Evolutionary conservation across 1,140 invertebrate species (phyloP).

Genomic region (Rhagoletis zephyria): DNA sequence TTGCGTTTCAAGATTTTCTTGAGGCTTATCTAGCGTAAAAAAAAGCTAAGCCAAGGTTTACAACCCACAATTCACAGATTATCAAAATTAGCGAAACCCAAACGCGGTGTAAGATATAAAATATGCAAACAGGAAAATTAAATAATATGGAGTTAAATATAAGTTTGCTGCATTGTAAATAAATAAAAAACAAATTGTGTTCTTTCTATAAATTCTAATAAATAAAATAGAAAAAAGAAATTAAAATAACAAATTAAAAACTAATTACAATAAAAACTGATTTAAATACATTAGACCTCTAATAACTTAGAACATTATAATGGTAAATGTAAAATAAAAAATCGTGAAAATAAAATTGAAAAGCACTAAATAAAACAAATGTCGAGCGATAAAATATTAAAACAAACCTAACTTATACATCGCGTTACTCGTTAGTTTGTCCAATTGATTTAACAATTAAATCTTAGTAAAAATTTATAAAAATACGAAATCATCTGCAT

Average conservation of each 20-base stretch:
- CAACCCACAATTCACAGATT: no score
- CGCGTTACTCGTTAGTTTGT: neutral
- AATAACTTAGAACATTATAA: neutral
- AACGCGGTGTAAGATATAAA: neutral
- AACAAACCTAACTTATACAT: neutral
- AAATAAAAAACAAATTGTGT: neutral
- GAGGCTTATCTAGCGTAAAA: no score
- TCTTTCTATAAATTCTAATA: slow-evolving; percentile 55
- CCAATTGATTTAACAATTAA: neutral
- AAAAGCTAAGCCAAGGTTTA: no score
- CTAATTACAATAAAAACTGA: slow-evolving; percentile 50
- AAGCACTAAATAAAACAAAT: slow-evolving; percentile 36
- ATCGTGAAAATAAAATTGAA: neutral
- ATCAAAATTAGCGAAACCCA: no score
- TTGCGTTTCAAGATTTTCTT: no score
- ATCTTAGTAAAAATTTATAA: no score
- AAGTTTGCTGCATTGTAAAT: slow-evolving; percentile 54
- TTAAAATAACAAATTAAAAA: slow-evolving; percentile 53
- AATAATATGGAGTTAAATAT: neutral
- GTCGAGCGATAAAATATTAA: slow-evolving; percentile 31
- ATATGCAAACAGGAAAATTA: neutral
- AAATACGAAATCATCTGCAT: no score
- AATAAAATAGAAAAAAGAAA: slow-evolving; percentile 53
- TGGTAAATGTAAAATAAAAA: slow-evolving; percentile 54
- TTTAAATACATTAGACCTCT: neutral